Conservation (phyloP, 2,797 vertebrate species). For the Micrastur ruficollis region DNA sequence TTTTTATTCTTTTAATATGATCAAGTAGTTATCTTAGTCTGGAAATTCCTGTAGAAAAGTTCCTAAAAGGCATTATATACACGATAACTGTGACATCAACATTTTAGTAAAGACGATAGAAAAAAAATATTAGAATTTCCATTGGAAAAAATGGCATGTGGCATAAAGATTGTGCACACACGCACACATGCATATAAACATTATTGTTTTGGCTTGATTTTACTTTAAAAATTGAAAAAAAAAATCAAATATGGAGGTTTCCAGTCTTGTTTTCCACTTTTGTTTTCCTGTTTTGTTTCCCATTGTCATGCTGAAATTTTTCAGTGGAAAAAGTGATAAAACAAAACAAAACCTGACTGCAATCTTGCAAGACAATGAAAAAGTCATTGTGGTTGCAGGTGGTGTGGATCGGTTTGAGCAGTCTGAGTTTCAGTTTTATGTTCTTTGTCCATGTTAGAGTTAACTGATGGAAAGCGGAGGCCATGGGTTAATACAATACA, state of each 20-base stretch:
- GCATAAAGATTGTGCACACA: background rate
- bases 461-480: background rate
- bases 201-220: background rate
- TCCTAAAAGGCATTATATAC: background rate
- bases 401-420: background rate
- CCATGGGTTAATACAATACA: background rate
- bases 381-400: background rate
- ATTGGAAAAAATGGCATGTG: accelerated
- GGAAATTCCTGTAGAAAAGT: background rate
- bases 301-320: background rate
- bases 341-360: background rate
- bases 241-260: background rate
- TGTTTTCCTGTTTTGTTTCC: background rate
- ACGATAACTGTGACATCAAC: background rate
- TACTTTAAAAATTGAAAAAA: background rate
- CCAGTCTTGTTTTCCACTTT: background rate
- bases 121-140: background rate
- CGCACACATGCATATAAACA: accelerated
- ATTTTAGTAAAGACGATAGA: background rate
- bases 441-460: background rate
- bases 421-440: background rate
- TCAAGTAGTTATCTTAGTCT: background rate
- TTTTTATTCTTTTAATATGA: background rate
- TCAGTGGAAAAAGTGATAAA: background rate
- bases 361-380: background rate